These are phyloP conservation scores for Caerostris extrusa DNA, from an alignment of 1,140 invertebrate genomes.

Conservation along the genomic window DNA sequence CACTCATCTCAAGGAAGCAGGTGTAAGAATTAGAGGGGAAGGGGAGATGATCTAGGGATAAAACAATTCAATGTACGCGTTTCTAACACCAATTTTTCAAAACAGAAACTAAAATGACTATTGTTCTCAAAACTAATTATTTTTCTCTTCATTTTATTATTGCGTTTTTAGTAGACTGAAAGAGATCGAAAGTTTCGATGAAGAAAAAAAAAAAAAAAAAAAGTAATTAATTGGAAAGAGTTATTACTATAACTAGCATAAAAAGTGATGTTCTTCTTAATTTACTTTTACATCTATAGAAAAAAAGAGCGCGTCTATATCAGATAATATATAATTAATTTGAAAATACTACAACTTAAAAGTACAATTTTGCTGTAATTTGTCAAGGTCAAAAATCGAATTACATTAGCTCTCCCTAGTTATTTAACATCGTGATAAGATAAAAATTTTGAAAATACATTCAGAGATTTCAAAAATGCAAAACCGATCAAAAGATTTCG, in stretches of 20 bases:
- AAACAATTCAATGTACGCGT: neutral
- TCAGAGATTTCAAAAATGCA: too few relatives aligned
- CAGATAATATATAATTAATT: too few relatives aligned
- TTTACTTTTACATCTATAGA: neutral
- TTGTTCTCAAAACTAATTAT: constrained; percentile 29
- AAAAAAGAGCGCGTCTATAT: too few relatives aligned
- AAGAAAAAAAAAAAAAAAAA: too few relatives aligned
- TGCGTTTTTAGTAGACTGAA: neutral
- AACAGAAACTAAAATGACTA: neutral
- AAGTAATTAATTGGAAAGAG: neutral
- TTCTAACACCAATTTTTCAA: neutral
- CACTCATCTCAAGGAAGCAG: constrained; percentile 1
- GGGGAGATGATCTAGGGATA: too few relatives aligned
- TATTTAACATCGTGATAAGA: too few relatives aligned
- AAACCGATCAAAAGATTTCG: too few relatives aligned
- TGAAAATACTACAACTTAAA: too few relatives aligned
- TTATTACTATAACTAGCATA: neutral
- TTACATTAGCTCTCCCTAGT: too few relatives aligned
- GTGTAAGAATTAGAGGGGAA: neutral
- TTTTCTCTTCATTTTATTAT: neutral
- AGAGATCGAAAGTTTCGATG: neutral
- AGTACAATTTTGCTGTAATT: too few relatives aligned
- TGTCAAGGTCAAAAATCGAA: too few relatives aligned
- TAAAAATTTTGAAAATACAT: too few relatives aligned
- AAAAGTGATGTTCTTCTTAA: neutral